Evolutionary conservation across 1,140 invertebrate genomes (phyloP).

Genomic region (Lepidurus apus): DNA sequence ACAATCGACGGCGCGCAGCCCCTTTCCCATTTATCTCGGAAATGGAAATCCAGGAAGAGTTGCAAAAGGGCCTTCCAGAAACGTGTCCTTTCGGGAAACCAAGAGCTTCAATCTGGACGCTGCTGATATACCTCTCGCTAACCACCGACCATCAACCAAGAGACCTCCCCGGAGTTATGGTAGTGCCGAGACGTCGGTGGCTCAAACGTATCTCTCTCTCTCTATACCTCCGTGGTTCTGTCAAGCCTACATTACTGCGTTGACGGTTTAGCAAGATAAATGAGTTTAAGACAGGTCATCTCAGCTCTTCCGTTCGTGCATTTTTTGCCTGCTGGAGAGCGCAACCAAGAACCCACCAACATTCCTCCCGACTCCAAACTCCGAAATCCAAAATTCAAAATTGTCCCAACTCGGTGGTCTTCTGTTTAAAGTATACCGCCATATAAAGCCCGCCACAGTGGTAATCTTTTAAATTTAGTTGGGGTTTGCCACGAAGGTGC

Average conservation of each 20-base stretch:
- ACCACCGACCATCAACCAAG: not conserved
- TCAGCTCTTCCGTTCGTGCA: not conserved
- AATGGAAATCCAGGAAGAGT: not conserved
- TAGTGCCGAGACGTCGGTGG: not conserved
- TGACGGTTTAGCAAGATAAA: slow-evolving; percentile 12
- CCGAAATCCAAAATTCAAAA: not conserved
- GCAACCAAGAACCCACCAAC: not conserved
- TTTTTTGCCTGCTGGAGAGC: too few relatives aligned
- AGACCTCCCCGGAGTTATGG: slow-evolving; percentile 16
- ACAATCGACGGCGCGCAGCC: not conserved
- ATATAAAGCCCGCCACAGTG: too few relatives aligned
- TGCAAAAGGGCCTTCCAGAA: not conserved
- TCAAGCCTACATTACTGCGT: slow-evolving; percentile 16
- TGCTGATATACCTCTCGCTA: not conserved
- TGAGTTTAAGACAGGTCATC: slow-evolving; percentile 8
- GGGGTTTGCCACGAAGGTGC: too few relatives aligned
- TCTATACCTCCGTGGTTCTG: not conserved
- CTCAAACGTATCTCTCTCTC: not conserved
- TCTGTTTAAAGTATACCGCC: not conserved
- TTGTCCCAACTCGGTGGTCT: not conserved
- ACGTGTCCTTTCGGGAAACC: not conserved
- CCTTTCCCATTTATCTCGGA: not conserved
- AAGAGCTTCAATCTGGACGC: not conserved
- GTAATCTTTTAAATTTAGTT: too few relatives aligned
- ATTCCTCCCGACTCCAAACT: not conserved